Evolutionary conservation across 1,140 invertebrate genomes (phyloP).

Genomic region (Mesaphorura yosii): DNA sequence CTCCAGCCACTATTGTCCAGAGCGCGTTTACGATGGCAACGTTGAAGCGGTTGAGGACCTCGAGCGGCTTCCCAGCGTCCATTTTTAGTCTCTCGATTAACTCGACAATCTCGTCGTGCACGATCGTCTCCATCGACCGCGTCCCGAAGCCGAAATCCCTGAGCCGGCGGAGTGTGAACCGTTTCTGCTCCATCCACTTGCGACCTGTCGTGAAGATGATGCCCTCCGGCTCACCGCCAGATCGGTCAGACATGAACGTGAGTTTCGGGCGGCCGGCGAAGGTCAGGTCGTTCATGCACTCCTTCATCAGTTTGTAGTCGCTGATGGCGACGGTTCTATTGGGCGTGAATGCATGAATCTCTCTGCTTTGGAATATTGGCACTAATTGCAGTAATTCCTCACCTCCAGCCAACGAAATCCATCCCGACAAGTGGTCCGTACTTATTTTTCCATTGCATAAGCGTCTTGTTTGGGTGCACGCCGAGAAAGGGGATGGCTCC

Average conservation of each 20-base stretch:
- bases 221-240: slow-evolving; percentile 14
- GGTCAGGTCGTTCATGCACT: slow-evolving; percentile 1
- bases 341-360: too few relatives aligned
- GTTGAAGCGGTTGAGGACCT: too few relatives aligned
- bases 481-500: slow-evolving; percentile 18
- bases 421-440: slow-evolving; percentile 23
- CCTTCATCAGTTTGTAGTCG: slow-evolving; percentile 18
- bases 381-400: not conserved
- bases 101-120: slow-evolving; percentile 23
- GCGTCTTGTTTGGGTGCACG: slow-evolving; percentile 5
- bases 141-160: slow-evolving; percentile 8
- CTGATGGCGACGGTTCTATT: slow-evolving; percentile 21
- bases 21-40: too few relatives aligned
- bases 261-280: slow-evolving; percentile 15
- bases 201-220: not conserved
- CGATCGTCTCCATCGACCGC: slow-evolving; percentile 9
- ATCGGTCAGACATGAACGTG: slow-evolving; percentile 8
- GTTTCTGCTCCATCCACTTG: slow-evolving; percentile 2
- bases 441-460: slow-evolving; percentile 11
- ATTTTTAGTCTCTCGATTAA: slow-evolving; percentile 9
- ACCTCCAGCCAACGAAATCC: slow-evolving; percentile 23
- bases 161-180: not conserved
- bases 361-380: not conserved
- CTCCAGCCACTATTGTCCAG: too few relatives aligned
- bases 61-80: too few relatives aligned